Conservation (phyloP, 1,140 invertebrate genomes). For the Cherax destructor region DNA sequence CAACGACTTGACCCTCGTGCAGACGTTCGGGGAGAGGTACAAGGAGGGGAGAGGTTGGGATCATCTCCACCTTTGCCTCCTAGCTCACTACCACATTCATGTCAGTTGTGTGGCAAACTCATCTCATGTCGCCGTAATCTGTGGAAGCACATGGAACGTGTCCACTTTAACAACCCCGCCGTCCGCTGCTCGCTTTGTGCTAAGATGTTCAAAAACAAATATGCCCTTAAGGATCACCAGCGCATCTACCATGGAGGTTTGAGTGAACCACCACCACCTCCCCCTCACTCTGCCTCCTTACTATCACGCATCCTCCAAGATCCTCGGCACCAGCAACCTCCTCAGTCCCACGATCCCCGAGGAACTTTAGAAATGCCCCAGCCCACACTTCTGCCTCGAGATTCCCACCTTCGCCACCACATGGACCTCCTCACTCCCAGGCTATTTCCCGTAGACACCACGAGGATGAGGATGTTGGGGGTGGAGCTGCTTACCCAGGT, state of each 20-base stretch:
- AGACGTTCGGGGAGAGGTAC: constrained; percentile 25
- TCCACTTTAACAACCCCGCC: constrained; percentile 71
- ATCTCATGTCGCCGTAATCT: constrained; percentile 72
- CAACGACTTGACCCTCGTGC: constrained; percentile 17
- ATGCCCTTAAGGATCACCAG: constrained; percentile 72
- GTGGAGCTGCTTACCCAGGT: constrained; percentile 55
- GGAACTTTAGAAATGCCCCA: constrained; percentile 42
- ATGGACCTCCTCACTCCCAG: constrained; percentile 40
- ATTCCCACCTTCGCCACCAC: constrained; percentile 47
- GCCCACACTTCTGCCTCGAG: constrained; percentile 45
- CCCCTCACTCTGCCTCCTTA: constrained; percentile 66
- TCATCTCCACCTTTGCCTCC: constrained; percentile 70
- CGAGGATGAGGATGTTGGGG: constrained; percentile 65
- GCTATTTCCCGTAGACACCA: constrained; percentile 28
- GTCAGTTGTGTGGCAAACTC: constrained; percentile 71
- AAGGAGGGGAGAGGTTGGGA: constrained; percentile 48
- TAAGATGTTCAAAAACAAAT: constrained; percentile 72
- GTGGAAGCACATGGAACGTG: constrained; percentile 72
- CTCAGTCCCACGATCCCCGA: constrained; percentile 40
- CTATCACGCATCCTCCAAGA: constrained; percentile 71
- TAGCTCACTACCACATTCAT: constrained; percentile 70
- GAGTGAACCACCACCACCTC: constrained; percentile 69
- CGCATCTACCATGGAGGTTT: constrained; percentile 72
- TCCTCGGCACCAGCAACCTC: constrained; percentile 63
- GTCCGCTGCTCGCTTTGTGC: constrained; percentile 72